Evolutionary conservation across 2,113 vertebrate species (phyloP), one percentile per base, ranked within the genome.

Genomic region (Oryzias celebensis): DNA sequence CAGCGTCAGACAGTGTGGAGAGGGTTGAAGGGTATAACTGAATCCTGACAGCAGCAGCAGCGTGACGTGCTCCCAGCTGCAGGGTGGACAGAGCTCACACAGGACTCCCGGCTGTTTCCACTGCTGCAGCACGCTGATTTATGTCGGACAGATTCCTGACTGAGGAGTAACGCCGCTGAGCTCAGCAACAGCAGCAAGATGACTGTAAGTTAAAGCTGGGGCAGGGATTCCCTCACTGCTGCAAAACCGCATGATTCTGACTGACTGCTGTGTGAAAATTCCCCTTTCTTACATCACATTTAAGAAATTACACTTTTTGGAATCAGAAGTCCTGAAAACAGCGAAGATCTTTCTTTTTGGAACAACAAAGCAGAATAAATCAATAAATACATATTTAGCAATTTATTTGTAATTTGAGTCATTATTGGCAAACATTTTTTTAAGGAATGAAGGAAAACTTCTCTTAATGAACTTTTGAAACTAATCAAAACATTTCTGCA

Each of bases 201-300:
- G 83, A 78, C 85, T 41, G 85, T 87, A 66, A 88, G 87, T 77
- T 17, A 17, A 24, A 68, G 36, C 12, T 0, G 0, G 42, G 14
- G 62, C 36, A 48, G 52, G 16, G 41, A 22, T 53, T 61, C 17
- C 6, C n/a, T 26, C 26, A 24, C 22, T 31, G 36, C 41, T 8
- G 1, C 4, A 14, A 23, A 20, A 28, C 12, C 14, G 20, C 36
- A 51, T 23, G 10, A 31, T 7, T 42, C 47, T 42, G 5, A 24
- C 0, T 36, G 4, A 17, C 12, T 52, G 26, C 57, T 48, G 18
- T 36, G 36, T 36, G 8, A 36, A 36, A 36, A 12, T 36, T 36
- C 36, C 8, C 31, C 1, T 12, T 36, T 36, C 8, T 36, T 36
- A 12, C 36, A 36, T 36, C 36, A 36, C 36, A 36, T 36, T 36